phyloP scores from a whole-genome alignment of 2,113 vertebrate genomes.

The Himantopus leucocephalus region DNA sequence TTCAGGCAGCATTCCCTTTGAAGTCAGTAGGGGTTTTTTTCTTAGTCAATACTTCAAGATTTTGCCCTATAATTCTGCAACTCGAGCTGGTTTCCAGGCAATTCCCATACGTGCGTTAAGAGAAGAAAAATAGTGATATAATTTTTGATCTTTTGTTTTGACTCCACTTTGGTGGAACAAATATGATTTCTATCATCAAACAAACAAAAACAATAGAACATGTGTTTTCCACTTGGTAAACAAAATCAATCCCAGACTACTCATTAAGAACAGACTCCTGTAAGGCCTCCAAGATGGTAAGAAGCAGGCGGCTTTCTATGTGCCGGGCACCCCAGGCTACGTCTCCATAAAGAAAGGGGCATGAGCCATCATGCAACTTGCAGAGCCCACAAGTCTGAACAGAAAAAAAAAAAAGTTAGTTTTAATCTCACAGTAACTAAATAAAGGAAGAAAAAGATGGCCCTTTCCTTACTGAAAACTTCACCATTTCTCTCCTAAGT shows the following conservation, averaged over 20 bases:
- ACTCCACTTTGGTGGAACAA: slow-evolving; percentile 33
- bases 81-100: slow-evolving; percentile 4
- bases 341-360: background rate
- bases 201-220: slow-evolving; percentile 40
- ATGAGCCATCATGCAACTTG: background rate
- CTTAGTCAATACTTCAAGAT: background rate
- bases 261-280: slow-evolving; percentile 9
- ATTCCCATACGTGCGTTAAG: background rate
- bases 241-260: slow-evolving; percentile 7
- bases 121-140: slow-evolving; percentile 6
- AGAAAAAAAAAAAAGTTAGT: background rate
- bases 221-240: slow-evolving; percentile 53
- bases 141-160: slow-evolving; percentile 46
- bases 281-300: background rate
- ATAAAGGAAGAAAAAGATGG: background rate
- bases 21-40: background rate
- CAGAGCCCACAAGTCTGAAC: background rate
- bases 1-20: background rate
- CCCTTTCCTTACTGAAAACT: background rate
- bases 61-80: background rate
- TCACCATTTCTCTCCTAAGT: background rate
- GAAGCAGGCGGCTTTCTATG: background rate
- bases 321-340: background rate
- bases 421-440: background rate
- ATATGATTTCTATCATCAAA: slow-evolving; percentile 26